Evolutionary conservation across 92 coral and sea anemone species (phyloP).

Genomic region (Porites cylindrica): DNA sequence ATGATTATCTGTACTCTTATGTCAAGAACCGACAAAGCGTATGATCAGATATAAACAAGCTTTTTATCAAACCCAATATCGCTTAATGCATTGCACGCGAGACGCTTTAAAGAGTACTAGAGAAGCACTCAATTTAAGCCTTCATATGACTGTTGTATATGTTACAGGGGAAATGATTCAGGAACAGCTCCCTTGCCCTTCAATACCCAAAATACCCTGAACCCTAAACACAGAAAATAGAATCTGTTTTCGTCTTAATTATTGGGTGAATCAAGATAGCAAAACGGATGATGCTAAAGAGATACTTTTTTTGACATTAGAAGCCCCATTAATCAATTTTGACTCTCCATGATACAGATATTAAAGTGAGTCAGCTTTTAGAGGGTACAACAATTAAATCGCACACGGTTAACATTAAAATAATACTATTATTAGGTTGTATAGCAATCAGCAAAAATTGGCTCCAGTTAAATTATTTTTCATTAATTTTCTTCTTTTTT

Average conservation of each 20-base stretch:
- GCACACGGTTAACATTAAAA: not conserved
- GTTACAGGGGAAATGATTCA: not conserved
- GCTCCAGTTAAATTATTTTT: not conserved
- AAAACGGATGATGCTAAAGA: too few relatives aligned
- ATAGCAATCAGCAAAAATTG: not conserved
- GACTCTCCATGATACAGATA: too few relatives aligned
- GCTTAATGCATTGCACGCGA: not conserved
- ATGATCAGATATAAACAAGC: constrained; percentile 26
- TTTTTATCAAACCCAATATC: constrained; percentile 21
- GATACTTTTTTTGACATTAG: too few relatives aligned
- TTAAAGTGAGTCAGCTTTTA: too few relatives aligned
- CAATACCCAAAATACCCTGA: not conserved
- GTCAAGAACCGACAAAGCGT: constrained; percentile 27
- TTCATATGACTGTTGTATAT: not conserved
- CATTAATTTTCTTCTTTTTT: not conserved
- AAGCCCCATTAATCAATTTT: too few relatives aligned
- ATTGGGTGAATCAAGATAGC: not conserved
- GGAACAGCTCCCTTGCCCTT: not conserved
- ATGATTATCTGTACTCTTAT: constrained; percentile 5
- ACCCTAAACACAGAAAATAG: not conserved
- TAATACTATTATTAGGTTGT: not conserved
- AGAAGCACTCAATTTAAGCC: constrained; percentile 42
- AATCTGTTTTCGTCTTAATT: not conserved
- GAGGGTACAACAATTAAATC: not conserved
- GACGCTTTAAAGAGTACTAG: constrained; percentile 19